These are phyloP conservation scores for Heliconius sara DNA, from an alignment of 2,888 invertebrate genomes.

Conservation along the genomic window DNA sequence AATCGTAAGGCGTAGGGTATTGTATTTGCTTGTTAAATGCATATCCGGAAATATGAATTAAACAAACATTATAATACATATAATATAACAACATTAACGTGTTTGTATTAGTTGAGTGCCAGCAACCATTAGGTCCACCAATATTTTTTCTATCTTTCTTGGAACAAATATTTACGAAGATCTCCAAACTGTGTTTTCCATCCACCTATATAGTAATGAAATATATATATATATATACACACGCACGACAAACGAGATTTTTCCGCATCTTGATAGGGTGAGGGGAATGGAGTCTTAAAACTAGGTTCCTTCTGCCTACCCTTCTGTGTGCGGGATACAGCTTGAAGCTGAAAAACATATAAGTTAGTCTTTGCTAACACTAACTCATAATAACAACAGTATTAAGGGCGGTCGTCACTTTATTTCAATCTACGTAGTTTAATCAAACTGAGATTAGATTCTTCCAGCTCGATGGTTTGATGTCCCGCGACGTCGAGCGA, in stretches of 20 bases:
- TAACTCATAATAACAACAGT: neutral
- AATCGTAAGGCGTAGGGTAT: neutral
- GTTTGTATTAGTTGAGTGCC: neutral
- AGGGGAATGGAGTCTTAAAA: no score
- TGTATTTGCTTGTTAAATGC: neutral
- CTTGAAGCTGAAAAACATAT: neutral
- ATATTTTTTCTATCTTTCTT: neutral
- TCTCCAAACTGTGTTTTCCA: neutral
- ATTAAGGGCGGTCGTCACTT: constrained; percentile 24
- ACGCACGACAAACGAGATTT: no score
- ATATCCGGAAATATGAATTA: neutral
- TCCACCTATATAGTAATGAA: no score
- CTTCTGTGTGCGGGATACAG: no score
- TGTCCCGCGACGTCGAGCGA: constrained; percentile 39
- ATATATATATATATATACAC: no score
- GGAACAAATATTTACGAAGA: neutral
- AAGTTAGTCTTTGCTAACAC: neutral
- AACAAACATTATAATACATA: neutral
- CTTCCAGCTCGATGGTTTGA: constrained; percentile 39
- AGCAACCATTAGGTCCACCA: neutral
- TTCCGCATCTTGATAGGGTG: no score
- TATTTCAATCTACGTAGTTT: constrained; percentile 46
- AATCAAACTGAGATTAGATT: constrained; percentile 47
- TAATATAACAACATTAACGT: neutral
- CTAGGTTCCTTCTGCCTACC: no score